Base-by-base conservation (phyloP, 2,113 vertebrate genomes). In the Nycticebus coucang region DNA sequence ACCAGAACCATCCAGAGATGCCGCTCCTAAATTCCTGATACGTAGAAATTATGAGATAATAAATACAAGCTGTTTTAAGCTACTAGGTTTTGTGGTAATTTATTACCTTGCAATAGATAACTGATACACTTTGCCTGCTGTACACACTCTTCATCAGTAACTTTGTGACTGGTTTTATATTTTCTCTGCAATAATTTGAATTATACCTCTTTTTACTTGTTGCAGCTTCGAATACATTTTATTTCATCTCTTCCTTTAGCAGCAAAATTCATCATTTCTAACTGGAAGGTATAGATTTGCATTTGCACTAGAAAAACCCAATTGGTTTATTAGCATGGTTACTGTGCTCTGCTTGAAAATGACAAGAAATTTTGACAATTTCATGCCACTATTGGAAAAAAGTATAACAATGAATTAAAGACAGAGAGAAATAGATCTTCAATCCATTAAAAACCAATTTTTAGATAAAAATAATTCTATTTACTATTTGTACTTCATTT, bases 141-240 rank as follows among this genome's bases (percentile, higher is more conserved):
- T 22, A 77, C 9, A 82, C 60, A 75, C 26, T 66, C 26, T 69
- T 82, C 19, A 74, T 89, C 35, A 64, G 80, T 84, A 83, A 80
- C 30, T 93, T 93, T 64, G 62, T 66, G 60, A 93, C 33, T 86
- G 37, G 17, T 57, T 89, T 87, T 93, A 53, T 55, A 41, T 79
- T 87, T 93, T 85, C 28, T 92, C 28, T 66, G 22, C 37, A 81
- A 81, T 55, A 93, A 90, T 80, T 93, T 92, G 81, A 95, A 81
- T 72, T 88, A 59, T 50, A 60, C 50, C 30, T 82, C 41, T 92
- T 88, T 95, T 85, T 50, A 86, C 37, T 96, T 71, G 22, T 50
- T 77, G 26, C 41, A 80, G 80, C 37, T 84, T 87, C 66, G 41
- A 87, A 60, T 72, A 89, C 21, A 26, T 92, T 92, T 94, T 60